Evolutionary conservation across 2,888 invertebrate species (phyloP), one percentile per base, ranked within the genome.

Genomic region (Aleiodes alternator): DNA sequence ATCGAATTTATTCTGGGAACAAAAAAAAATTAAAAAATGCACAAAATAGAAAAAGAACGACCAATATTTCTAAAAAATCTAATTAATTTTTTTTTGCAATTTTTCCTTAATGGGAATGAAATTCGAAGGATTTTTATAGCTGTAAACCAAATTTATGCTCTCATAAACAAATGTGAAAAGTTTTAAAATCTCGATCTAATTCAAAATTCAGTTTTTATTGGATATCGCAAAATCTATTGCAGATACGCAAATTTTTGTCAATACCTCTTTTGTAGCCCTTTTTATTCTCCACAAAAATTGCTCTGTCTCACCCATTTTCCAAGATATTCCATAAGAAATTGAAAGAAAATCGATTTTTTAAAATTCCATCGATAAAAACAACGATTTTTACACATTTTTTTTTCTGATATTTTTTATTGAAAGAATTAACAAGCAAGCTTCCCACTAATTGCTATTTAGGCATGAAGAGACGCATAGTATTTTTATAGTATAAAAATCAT

Each of bases 401-500:
- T 43, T n/a, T 38, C 34, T 29, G 12, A 53, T 69, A 2, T n/a
- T 69, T 48, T 64, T 16, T 23, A 16, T 16, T 16, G 43, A 43
- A 43, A 43, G 7, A 43, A 9, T 43, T 38, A 9, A 43, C 9
- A 34, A 34, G 1, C 6, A 43, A 43, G 43, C 43, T 43, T 43
- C 43, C 43, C 43, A 43, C 8, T 43, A 43, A 43, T 43, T 3
- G 11, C 43, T 43, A 3, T 43, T 43, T 3, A 43, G 11, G 43
- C 43, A 43, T 43, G 7, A 9, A 43, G 43, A 43, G 43, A 43
- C 11, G 43, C 43, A 43, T 82, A 81, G 80, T 80, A 82, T 81
- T 82, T 79, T 82, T 83, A 77, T 83, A 83, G 76, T 78, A 73
- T 82, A 82, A 43, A 43, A 43, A 43, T 43, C 43, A 8, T 43